phyloP scores from a whole-genome alignment of 2,113 vertebrate genomes.

The Bos javanicus region DNA sequence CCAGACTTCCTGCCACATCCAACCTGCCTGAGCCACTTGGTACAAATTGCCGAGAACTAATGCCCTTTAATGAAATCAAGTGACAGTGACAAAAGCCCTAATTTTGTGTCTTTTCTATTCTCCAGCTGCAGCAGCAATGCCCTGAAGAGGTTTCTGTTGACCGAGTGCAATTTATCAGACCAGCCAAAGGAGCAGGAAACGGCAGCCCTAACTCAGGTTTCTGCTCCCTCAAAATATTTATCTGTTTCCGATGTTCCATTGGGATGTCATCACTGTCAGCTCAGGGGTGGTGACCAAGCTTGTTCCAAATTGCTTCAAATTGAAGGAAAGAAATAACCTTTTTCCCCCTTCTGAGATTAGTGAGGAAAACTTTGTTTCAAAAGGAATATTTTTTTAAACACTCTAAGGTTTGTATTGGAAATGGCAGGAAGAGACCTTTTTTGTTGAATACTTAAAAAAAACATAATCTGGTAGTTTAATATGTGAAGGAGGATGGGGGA shows the following conservation, averaged over 20 bases:
- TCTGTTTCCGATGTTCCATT: rapidly evolving
- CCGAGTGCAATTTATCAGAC: neutral
- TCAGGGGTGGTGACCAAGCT: neutral
- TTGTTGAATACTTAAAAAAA: neutral
- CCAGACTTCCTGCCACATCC: neutral
- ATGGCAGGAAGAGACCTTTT: neutral
- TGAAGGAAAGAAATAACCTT: neutral
- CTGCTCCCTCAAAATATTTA: neutral
- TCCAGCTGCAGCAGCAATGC: neutral
- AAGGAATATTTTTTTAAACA: neutral
- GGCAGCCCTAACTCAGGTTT: rapidly evolving
- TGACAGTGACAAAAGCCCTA: neutral
- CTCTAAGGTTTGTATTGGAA: neutral
- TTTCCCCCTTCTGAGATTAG: neutral
- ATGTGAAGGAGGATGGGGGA: rapidly evolving
- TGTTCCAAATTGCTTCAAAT: neutral
- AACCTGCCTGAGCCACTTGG: neutral
- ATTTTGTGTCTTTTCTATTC: neutral
- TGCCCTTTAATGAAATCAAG: neutral
- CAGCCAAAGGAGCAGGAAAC: rapidly evolving
- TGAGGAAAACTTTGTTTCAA: neutral
- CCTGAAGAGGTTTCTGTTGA: neutral
- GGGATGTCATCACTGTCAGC: neutral
- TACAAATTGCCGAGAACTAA: rapidly evolving
- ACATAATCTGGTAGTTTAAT: no score